These are phyloP conservation scores for Remorina albescens DNA, from an alignment of 2,797 vertebrate species.

Conservation along the genomic window DNA sequence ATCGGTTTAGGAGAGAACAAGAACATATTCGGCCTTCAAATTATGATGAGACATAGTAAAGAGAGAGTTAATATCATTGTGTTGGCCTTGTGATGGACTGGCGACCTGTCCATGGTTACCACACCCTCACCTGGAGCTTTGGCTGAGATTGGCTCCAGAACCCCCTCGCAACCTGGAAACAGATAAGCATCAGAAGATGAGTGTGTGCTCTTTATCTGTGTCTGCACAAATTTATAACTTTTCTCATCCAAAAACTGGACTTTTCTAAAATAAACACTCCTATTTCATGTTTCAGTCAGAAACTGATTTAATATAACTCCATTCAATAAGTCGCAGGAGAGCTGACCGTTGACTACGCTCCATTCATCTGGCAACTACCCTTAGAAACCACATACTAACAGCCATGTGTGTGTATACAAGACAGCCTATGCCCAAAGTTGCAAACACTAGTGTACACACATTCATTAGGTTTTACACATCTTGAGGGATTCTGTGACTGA, in stretches of 20 bases:
- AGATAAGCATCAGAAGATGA: too few species aligned
- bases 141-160: too few species aligned
- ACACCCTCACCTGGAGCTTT: too few species aligned
- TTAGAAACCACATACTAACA: constrained; percentile 6
- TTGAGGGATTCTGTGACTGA: constrained; percentile 55
- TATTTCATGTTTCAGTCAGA: background rate
- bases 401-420: background rate
- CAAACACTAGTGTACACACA: constrained; percentile 2
- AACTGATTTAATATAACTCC: background rate
- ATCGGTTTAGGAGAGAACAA: too few species aligned
- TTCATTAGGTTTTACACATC: constrained; percentile 17
- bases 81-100: too few species aligned
- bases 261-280: constrained; percentile 1
- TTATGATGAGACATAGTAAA: too few species aligned
- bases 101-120: too few species aligned
- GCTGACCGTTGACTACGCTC: constrained; percentile 32
- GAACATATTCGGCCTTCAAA: too few species aligned
- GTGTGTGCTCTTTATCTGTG: too few species aligned
- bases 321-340: constrained; percentile 51
- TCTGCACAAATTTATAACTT: background rate
- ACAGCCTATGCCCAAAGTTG: background rate
- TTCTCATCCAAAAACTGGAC: background rate
- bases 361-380: constrained; percentile 15
- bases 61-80: too few species aligned
- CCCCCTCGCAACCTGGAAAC: too few species aligned